phyloP scores from a whole-genome alignment of 2,888 invertebrate genomes.

The Lasioglossum figueresi region DNA sequence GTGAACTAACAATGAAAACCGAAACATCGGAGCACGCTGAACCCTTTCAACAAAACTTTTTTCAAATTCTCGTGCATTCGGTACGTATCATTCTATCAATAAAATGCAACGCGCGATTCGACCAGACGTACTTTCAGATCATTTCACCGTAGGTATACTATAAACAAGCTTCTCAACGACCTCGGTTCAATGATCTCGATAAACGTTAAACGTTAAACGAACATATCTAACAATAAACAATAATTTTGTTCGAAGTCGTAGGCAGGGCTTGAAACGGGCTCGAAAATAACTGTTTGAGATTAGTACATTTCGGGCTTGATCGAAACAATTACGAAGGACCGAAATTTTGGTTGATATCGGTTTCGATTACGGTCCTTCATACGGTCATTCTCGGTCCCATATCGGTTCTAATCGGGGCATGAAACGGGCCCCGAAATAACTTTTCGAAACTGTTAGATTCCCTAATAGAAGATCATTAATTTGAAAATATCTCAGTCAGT shows the following conservation, averaged over 20 bases:
- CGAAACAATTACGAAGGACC: too few relatives aligned
- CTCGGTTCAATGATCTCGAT: slow-evolving; percentile 9
- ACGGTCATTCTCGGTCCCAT: too few relatives aligned
- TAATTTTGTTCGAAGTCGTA: slow-evolving; percentile 35
- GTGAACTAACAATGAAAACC: slow-evolving; percentile 54
- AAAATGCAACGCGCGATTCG: slow-evolving; percentile 22
- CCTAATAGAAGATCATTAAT: too few relatives aligned
- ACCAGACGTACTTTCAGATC: slow-evolving; percentile 30
- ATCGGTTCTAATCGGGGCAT: too few relatives aligned
- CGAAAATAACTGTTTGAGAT: too few relatives aligned
- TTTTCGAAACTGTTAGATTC: too few relatives aligned
- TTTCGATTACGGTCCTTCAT: too few relatives aligned
- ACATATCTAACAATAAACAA: slow-evolving; percentile 41
- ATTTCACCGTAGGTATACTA: slow-evolving; percentile 35
- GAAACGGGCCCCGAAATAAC: too few relatives aligned
- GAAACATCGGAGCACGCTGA: slow-evolving; percentile 40
- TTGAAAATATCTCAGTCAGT: too few relatives aligned
- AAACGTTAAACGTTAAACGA: slow-evolving; percentile 51
- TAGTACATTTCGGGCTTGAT: too few relatives aligned
- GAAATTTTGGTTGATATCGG: too few relatives aligned
- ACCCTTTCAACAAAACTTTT: slow-evolving; percentile 22
- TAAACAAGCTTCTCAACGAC: slow-evolving; percentile 21
- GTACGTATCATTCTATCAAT: slow-evolving; percentile 1
- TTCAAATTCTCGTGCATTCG: slow-evolving; percentile 11
- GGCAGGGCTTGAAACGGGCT: background rate